Evolutionary conservation across 2,113 vertebrate species (phyloP).

Genomic region (Glaucomys volans): DNA sequence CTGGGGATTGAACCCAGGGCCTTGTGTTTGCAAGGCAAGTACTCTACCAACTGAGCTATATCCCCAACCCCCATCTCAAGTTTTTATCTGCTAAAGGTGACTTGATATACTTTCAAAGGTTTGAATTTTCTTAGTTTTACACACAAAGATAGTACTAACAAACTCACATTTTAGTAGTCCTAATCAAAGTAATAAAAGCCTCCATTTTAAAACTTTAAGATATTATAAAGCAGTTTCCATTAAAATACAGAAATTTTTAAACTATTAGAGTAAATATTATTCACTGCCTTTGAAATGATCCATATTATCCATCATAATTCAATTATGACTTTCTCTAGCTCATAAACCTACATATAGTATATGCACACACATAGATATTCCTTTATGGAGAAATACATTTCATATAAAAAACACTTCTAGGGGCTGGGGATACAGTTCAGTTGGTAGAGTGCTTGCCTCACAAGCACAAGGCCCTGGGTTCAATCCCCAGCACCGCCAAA

Average conservation of each 20-base stretch:
- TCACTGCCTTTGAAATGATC: constrained; percentile 42
- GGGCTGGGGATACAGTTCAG: no score
- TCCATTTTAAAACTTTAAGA: constrained; percentile 3
- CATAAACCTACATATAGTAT: constrained; percentile 19
- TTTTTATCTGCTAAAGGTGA: not conserved
- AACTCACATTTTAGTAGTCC: constrained; percentile 45
- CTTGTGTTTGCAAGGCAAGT: no score
- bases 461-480: no score
- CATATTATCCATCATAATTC: not conserved
- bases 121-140: constrained; percentile 16
- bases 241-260: constrained; percentile 47
- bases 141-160: not conserved
- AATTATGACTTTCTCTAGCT: constrained; percentile 44
- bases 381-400: constrained; percentile 21
- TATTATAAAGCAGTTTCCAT: constrained; percentile 32
- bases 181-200: not conserved
- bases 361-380: not conserved
- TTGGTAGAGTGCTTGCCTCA: no score
- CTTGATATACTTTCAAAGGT: constrained; percentile 44
- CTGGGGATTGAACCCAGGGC: no score
- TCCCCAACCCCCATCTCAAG: no score
- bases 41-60: no score
- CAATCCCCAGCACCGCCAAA: no score
- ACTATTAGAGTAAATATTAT: constrained; percentile 36
- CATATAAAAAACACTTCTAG: constrained; percentile 10